Evolutionary conservation across 2,888 invertebrate genomes (phyloP).

Genomic region (Drosophila borealis): DNA sequence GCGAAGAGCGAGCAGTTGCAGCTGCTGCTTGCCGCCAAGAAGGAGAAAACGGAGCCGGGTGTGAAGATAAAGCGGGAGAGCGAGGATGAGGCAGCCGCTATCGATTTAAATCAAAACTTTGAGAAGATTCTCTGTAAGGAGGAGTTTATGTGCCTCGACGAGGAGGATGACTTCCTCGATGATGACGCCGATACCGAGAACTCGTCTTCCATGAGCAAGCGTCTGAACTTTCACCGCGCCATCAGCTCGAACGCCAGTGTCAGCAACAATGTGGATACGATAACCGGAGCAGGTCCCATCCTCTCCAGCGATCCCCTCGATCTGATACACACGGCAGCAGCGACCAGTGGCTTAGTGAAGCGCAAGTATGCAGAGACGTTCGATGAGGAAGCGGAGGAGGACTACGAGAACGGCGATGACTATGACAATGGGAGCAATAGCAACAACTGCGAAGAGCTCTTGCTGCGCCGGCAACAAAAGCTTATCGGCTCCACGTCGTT

Average conservation of each 20-base stretch:
- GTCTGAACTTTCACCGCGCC: conserved; percentile 35
- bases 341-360: conserved; percentile 63
- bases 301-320: conserved; percentile 78
- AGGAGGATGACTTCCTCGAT: conserved; percentile 79
- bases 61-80: conserved; percentile 46
- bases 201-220: conserved; percentile 74
- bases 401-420: conserved; percentile 53
- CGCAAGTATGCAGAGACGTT: conserved; percentile 71
- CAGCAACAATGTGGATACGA: conserved; percentile 58
- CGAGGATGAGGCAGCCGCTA: conserved; percentile 45
- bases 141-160: conserved; percentile 84
- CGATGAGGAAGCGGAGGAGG: conserved; percentile 47
- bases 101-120: conserved; percentile 84
- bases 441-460: conserved; percentile 31
- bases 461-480: conserved; percentile 42
- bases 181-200: conserved; percentile 67
- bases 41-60: conserved; percentile 79
- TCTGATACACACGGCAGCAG: conserved; percentile 68
- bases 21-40: conserved; percentile 76
- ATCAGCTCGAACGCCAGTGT: neutral
- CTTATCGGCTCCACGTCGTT: conserved; percentile 31
- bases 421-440: conserved; percentile 45
- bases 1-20: conserved; percentile 74
- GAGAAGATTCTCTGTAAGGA: conserved; percentile 85
- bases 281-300: conserved; percentile 20